phyloP scores from a whole-genome alignment of 2,888 invertebrate species.

The Caenorhabditis macrosperma region DNA sequence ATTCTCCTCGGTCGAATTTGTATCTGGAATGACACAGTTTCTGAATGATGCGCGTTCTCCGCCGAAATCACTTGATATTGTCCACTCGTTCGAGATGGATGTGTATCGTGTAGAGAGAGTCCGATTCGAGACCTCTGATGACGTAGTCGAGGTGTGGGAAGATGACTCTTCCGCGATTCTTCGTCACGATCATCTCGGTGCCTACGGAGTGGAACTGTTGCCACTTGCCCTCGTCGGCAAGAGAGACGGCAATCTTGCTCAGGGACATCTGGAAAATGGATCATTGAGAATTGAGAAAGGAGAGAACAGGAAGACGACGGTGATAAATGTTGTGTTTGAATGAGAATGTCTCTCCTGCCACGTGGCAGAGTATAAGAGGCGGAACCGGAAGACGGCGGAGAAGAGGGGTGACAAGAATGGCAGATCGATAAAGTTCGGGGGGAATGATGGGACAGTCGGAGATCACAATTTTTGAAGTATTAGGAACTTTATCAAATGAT shows the following conservation, averaged over 20 bases:
- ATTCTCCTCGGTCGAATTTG: slow-evolving; percentile 36
- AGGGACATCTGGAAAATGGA: background rate
- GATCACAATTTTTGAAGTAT: too few species aligned
- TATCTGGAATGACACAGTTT: too few species aligned
- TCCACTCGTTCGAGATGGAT: slow-evolving; percentile 27
- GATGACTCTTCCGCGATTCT: slow-evolving; percentile 7
- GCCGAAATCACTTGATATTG: slow-evolving; percentile 24
- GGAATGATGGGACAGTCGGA: too few species aligned
- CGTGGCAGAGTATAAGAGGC: too few species aligned
- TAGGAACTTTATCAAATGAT: too few species aligned
- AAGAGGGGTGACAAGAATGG: too few species aligned
- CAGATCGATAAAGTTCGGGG: too few species aligned
- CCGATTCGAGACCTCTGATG: slow-evolving; percentile 1
- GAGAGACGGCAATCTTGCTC: background rate
- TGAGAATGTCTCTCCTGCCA: too few species aligned
- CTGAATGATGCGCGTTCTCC: background rate
- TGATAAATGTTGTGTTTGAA: too few species aligned
- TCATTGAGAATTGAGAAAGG: too few species aligned
- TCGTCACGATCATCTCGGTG: slow-evolving; percentile 40
- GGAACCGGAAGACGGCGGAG: too few species aligned
- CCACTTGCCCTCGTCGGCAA: slow-evolving; percentile 10
- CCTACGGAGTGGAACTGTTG: slow-evolving; percentile 6
- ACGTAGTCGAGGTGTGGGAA: slow-evolving; percentile 28
- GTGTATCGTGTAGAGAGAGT: slow-evolving; percentile 12
- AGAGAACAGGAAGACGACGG: too few species aligned